Percentiles rank a stretch among this genome's conserved stretches.
These are phyloP conservation scores for Solea solea DNA, from an alignment of 2,113 vertebrate species.

Conservation along the genomic window DNA sequence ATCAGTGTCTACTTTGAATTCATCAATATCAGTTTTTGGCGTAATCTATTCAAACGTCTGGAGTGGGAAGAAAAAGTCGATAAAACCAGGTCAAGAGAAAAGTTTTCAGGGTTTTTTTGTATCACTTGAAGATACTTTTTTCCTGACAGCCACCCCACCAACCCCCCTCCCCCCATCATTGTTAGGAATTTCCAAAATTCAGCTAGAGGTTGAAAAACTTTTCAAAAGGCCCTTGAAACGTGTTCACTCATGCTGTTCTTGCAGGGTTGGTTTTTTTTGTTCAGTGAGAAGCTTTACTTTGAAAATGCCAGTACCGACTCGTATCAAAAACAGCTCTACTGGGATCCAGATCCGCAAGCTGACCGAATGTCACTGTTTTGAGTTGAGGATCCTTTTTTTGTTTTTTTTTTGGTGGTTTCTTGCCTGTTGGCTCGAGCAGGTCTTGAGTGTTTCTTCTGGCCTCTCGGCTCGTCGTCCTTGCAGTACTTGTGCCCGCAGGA, in stretches of 20 bases:
- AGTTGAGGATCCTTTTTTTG: neutral
- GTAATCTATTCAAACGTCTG: too few species aligned
- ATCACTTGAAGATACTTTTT: neutral
- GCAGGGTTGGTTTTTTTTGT: slow-evolving; percentile 10
- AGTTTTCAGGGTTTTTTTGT: neutral
- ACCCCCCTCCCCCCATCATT: neutral
- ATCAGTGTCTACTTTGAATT: too few species aligned
- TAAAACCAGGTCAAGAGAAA: too few species aligned
- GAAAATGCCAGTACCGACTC: slow-evolving; percentile 21
- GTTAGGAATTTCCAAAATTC: slow-evolving; percentile 11
- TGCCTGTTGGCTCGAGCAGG: neutral
- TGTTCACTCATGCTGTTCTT: slow-evolving; percentile 30
- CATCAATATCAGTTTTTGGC: too few species aligned
- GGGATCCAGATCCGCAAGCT: slow-evolving; percentile 20
- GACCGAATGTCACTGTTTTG: slow-evolving; percentile 13
- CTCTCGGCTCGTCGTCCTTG: neutral
- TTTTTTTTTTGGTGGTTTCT: neutral
- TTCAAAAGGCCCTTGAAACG: slow-evolving; percentile 26
- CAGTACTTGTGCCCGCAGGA: neutral
- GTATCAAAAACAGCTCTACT: slow-evolving; percentile 25
- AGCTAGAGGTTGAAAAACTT: slow-evolving; percentile 25
- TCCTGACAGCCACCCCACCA: too few species aligned
- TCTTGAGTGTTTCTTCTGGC: neutral
- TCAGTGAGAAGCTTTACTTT: slow-evolving; percentile 19
- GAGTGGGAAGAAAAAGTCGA: too few species aligned